A percentile compares a stretch with the other conserved stretches of the same genome.
phyloP scores from a whole-genome alignment of 2,113 vertebrate species.

The Pseudorasbora parva region DNA sequence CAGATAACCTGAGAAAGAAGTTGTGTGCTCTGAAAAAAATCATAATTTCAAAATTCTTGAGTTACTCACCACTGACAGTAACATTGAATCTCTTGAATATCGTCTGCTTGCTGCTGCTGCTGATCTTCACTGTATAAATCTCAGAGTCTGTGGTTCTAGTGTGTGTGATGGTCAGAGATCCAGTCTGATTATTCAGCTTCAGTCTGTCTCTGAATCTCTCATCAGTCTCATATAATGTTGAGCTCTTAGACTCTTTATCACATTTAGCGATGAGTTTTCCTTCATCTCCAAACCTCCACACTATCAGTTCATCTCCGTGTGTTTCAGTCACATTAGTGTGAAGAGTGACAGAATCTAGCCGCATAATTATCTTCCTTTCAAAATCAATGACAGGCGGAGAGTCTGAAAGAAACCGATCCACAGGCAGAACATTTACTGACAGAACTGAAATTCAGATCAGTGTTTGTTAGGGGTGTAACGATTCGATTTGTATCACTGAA shows the following conservation, averaged over 20 bases:
- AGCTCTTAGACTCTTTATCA: neutral
- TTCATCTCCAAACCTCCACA: neutral
- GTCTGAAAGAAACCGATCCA: neutral
- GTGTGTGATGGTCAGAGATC: neutral
- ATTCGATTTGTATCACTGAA: too few species aligned
- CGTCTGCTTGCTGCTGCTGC: neutral
- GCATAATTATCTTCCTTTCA: neutral
- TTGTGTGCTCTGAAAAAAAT: neutral
- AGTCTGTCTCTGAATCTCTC: neutral
- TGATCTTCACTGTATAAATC: neutral
- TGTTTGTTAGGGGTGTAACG: too few species aligned
- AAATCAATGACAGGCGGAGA: neutral
- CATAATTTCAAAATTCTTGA: neutral
- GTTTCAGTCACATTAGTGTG: neutral
- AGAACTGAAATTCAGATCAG: neutral
- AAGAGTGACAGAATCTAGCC: neutral
- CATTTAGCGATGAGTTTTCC: neutral
- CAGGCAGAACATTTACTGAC: neutral
- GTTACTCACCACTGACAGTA: neutral
- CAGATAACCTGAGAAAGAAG: too few species aligned
- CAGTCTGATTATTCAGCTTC: neutral
- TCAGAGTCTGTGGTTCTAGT: neutral
- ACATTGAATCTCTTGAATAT: neutral
- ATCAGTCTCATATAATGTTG: neutral
- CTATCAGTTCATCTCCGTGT: neutral